These are phyloP conservation scores for Nezara viridula DNA, from an alignment of 2,888 invertebrate genomes.

Conservation along the genomic window DNA sequence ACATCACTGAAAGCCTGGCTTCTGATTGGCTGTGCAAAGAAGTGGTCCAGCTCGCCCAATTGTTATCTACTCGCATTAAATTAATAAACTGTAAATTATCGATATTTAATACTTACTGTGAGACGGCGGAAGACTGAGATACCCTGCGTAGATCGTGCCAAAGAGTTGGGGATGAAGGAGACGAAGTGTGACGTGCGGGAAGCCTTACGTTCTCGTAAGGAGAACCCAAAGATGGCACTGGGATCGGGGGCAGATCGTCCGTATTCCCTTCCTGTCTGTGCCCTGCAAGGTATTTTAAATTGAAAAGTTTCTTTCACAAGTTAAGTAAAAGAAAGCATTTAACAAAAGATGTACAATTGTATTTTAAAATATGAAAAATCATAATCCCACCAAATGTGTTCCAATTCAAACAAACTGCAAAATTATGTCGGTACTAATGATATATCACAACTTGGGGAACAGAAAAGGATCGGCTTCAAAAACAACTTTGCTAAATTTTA, in stretches of 20 bases:
- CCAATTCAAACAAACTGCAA: neutral
- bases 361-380: neutral
- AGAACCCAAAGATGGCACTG: conserved; percentile 75
- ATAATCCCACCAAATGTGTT: too few relatives aligned
- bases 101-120: conserved; percentile 71
- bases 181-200: conserved; percentile 65
- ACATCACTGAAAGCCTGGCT: too few relatives aligned
- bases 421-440: too few relatives aligned
- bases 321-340: neutral
- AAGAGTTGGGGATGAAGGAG: conserved; percentile 65
- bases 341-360: neutral
- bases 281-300: conserved; percentile 66
- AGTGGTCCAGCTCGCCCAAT: too few relatives aligned
- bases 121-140: conserved; percentile 74
- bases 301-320: neutral
- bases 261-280: conserved; percentile 68
- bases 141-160: conserved; percentile 70
- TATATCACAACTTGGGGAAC: too few relatives aligned
- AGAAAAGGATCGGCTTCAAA: too few relatives aligned
- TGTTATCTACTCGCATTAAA: too few relatives aligned
- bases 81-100: too few relatives aligned
- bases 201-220: conserved; percentile 76
- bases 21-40: too few relatives aligned
- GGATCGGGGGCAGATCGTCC: conserved; percentile 77
- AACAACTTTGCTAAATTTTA: too few relatives aligned